Conservation (phyloP, 2,888 invertebrate genomes). For the Ichneumoninae sp. region DNA sequence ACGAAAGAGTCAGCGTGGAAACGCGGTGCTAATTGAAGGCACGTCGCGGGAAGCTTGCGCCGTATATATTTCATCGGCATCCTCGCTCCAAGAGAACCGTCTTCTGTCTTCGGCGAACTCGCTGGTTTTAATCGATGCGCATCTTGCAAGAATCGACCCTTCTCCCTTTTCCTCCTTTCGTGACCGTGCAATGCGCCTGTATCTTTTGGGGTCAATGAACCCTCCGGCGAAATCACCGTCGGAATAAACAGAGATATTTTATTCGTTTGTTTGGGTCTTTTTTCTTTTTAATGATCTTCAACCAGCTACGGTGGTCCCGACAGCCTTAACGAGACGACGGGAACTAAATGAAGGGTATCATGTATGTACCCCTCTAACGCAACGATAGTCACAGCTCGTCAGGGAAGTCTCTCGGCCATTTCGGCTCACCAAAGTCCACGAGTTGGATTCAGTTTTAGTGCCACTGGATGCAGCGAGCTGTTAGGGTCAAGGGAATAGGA, state of each 20-base stretch:
- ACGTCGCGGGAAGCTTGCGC: not conserved
- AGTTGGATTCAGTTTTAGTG: slow-evolving; percentile 35
- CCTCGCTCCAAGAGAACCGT: not conserved
- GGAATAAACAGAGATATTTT: not conserved
- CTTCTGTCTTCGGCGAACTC: slow-evolving; percentile 14
- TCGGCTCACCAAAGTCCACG: slow-evolving; percentile 15
- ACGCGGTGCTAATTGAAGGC: slow-evolving; percentile 43
- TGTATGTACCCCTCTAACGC: not conserved
- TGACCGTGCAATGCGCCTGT: not conserved
- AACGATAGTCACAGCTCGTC: slow-evolving; percentile 34
- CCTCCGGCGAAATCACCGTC: not conserved
- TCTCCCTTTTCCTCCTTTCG: not conserved
- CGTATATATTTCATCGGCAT: slow-evolving; percentile 5
- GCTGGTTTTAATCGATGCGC: slow-evolving; percentile 15
- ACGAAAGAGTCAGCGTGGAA: slow-evolving; percentile 12
- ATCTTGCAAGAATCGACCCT: slow-evolving; percentile 11
- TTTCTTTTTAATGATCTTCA: not conserved
- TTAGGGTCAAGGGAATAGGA: not conserved
- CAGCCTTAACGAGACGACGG: slow-evolving; percentile 30
- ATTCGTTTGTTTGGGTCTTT: not conserved
- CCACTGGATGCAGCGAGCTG: slow-evolving; percentile 15
- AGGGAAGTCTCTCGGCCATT: slow-evolving; percentile 24
- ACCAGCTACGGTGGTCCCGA: not conserved
- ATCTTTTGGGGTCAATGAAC: slow-evolving; percentile 8
- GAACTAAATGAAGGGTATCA: slow-evolving; percentile 4